A percentile compares a stretch with the other conserved stretches of the same genome.
phyloP scores from a whole-genome alignment of 2,888 invertebrate species.

The Ditula angustiorana region DNA sequence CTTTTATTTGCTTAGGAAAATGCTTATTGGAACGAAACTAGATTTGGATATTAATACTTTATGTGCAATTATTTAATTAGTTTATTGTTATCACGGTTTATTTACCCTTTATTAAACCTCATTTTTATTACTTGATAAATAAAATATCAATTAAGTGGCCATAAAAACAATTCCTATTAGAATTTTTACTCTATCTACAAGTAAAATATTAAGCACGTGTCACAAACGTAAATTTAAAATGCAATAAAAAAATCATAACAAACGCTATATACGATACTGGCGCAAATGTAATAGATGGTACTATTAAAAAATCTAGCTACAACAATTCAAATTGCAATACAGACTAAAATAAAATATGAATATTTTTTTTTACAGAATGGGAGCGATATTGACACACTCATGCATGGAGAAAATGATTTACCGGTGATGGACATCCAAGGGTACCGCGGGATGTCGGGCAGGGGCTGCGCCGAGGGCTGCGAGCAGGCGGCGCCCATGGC shows the following conservation, averaged over 20 bases:
- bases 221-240: background rate
- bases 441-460: slow-evolving; percentile 96
- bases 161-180: background rate
- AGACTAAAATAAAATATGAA: background rate
- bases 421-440: slow-evolving; percentile 99
- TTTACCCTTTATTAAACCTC: no score
- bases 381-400: slow-evolving; percentile 56
- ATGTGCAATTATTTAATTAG: no score
- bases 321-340: background rate
- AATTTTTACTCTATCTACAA: background rate
- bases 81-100: no score
- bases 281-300: no score
- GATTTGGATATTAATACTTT: no score
- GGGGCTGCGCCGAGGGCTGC: slow-evolving; percentile 93
- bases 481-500: slow-evolving; percentile 93
- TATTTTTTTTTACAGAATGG: slow-evolving; percentile 45
- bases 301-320: background rate
- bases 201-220: background rate
- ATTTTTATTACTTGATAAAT: no score
- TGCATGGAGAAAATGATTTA: slow-evolving; percentile 84
- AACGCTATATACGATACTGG: background rate
- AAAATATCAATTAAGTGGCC: background rate
- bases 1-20: no score
- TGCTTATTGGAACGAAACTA: no score
- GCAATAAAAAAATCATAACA: background rate